Evolutionary conservation across 1,140 invertebrate species (phyloP), one percentile per base, ranked within the genome.

Genomic region (Philopotamus ludificatus): DNA sequence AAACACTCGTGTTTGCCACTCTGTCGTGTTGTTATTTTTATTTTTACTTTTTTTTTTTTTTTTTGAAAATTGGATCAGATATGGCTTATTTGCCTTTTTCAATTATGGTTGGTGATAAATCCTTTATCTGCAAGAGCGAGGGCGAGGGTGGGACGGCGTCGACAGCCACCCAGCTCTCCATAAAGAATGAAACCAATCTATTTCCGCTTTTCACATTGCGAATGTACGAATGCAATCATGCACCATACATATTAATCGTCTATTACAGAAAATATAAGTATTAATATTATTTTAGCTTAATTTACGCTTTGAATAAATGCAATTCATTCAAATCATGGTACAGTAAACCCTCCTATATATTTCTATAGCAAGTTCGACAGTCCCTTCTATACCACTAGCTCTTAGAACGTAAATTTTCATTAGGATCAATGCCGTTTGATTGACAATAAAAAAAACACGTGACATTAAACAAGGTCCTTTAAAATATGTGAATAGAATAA

Each of bases 101-200:
- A 69, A 69, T 69, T 69, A 69, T 54, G 23, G 63, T 49, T 26
- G 63, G 67, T 60, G 51, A 66, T 69, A 65, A 55, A 69, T 69
- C 63, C 67, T 61, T 65, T 68, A 68, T 65, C 53, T 57, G 41
- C 42, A 54, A 34, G 39, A 47, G 59, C 39, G 41, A 34, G 44
- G 65, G 54, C 12, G 26, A 57, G 18, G 54, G 54, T 25, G 20
- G 1, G 10, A 42, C 9, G 34, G 54, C 49, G 59, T 47, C 67
- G 58, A 44, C 67, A 64, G 62, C 22, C 49, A 44, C 58, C 44
- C 57, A 26, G 57, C 42, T 28, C 61, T 21, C 42, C 59, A 53
- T 65, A 66, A 69, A 60, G 63, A 69, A 69, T 69, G 63, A 59
- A 57, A 65, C 67, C 67, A 69, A 69, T 69, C 53, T 69, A 66